Conservation (phyloP, 1,140 invertebrate genomes). For the Ceratosolen solmsi region DNA sequence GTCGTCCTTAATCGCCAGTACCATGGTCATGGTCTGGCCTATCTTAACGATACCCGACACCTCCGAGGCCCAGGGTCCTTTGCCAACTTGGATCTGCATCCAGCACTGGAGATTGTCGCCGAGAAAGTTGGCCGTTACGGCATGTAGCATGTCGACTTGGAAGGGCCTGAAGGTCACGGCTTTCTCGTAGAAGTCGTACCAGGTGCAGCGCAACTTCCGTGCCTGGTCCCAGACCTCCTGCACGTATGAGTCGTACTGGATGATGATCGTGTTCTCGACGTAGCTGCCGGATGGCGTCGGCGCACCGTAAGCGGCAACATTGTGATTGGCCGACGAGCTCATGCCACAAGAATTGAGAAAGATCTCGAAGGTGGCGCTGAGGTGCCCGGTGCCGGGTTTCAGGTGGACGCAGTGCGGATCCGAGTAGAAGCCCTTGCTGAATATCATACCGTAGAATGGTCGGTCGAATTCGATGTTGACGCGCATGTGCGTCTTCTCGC, state of each 20-base stretch:
- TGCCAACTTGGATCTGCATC: slow-evolving; percentile 97
- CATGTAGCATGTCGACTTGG: slow-evolving; percentile 95
- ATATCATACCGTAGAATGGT: slow-evolving; percentile 96
- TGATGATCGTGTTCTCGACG: slow-evolving; percentile 95
- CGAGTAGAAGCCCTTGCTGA: slow-evolving; percentile 93
- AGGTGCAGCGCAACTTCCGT: slow-evolving; percentile 90
- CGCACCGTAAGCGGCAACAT: slow-evolving; percentile 83
- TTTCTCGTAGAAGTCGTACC: slow-evolving; percentile 97
- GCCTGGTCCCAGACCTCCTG: slow-evolving; percentile 93
- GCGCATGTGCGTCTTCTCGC: slow-evolving; percentile 95
- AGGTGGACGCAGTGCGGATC: slow-evolving; percentile 93
- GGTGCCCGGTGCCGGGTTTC: slow-evolving; percentile 89
- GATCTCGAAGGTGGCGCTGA: slow-evolving; percentile 93
- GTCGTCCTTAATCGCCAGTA: slow-evolving; percentile 94
- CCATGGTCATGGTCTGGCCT: slow-evolving; percentile 97
- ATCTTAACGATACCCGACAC: slow-evolving; percentile 96
- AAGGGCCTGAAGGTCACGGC: slow-evolving; percentile 94
- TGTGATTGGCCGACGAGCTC: slow-evolving; percentile 89
- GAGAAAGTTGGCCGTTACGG: slow-evolving; percentile 94
- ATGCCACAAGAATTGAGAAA: slow-evolving; percentile 93
- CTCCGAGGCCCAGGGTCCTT: slow-evolving; percentile 95
- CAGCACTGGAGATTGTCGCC: slow-evolving; percentile 96
- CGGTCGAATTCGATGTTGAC: slow-evolving; percentile 95
- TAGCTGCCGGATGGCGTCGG: slow-evolving; percentile 92
- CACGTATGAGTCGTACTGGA: slow-evolving; percentile 95